A percentile compares a stretch with the other conserved stretches of the same genome.
Conservation (phyloP, 1,140 invertebrate species). For the Proales similis region DNA sequence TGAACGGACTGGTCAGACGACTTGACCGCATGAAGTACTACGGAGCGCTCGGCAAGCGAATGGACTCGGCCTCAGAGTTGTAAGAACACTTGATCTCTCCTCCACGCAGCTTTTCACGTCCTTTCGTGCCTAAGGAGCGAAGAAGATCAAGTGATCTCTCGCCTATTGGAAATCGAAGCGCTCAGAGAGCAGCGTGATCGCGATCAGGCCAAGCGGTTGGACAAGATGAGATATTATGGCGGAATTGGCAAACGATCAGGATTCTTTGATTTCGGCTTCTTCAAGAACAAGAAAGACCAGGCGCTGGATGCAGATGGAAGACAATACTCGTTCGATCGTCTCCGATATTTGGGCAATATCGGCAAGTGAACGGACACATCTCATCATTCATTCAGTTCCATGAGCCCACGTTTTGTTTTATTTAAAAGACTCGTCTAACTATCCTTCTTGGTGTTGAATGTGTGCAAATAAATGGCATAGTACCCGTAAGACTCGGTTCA, state of each 20-base stretch:
- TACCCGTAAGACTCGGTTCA: too few species aligned
- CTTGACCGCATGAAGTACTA: constrained; percentile 29
- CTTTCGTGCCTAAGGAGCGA: too few species aligned
- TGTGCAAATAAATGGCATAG: too few species aligned
- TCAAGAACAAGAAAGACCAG: too few species aligned
- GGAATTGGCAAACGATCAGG: constrained; percentile 21
- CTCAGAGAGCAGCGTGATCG: constrained; percentile 9
- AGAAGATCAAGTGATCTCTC: too few species aligned
- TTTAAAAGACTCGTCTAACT: neutral
- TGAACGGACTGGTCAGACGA: neutral
- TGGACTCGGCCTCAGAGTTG: too few species aligned
- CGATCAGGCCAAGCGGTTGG: constrained; percentile 4
- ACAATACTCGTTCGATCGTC: constrained; percentile 3
- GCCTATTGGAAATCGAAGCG: too few species aligned
- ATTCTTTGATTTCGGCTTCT: too few species aligned
- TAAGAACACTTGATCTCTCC: too few species aligned
- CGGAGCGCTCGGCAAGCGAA: constrained; percentile 26
- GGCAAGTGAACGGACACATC: constrained; percentile 26
- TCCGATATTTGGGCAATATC: constrained; percentile 20
- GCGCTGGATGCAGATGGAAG: neutral
- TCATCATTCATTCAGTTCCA: neutral
- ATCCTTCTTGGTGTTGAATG: neutral
- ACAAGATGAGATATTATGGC: constrained; percentile 36
- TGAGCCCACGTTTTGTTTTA: neutral
- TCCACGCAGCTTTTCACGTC: too few species aligned